phyloP scores from a whole-genome alignment of 2,113 vertebrate species.

The Ctenodactylus gundi region DNA sequence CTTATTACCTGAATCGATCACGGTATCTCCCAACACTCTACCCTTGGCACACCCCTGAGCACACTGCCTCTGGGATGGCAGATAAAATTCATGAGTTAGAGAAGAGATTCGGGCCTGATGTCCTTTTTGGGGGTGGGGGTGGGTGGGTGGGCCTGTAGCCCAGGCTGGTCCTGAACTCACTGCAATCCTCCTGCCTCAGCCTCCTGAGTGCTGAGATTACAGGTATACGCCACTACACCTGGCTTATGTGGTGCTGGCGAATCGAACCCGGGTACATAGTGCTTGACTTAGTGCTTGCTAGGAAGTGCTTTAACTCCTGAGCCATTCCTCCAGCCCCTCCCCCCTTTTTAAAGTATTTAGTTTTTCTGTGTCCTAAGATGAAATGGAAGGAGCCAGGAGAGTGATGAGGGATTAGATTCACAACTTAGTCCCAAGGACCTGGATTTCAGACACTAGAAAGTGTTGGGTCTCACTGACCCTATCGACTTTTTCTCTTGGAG shows the following conservation, averaged over 20 bases:
- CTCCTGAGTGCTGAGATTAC: too few relatives aligned
- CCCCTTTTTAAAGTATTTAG: too few relatives aligned
- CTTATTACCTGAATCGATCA: neutral
- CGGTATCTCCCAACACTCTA: fast-evolving
- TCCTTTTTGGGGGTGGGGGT: neutral
- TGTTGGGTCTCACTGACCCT: neutral
- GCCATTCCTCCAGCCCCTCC: too few relatives aligned
- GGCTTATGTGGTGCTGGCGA: too few relatives aligned
- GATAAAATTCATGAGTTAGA: neutral
- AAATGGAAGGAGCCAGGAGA: neutral
- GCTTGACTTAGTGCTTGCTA: too few relatives aligned
- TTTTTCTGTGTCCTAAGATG: neutral
- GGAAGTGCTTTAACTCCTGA: too few relatives aligned
- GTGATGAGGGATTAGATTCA: neutral
- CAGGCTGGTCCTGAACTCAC: too few relatives aligned
- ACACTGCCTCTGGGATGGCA: neutral
- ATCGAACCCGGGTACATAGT: too few relatives aligned
- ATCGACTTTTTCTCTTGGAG: neutral
- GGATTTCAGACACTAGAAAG: neutral
- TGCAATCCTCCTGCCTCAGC: too few relatives aligned
- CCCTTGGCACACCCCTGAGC: neutral
- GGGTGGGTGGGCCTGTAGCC: too few relatives aligned
- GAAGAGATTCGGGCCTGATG: neutral
- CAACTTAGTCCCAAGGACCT: conserved; percentile 22
- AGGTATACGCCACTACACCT: too few relatives aligned